phyloP scores from a whole-genome alignment of 1,140 invertebrate species.

The Acromyrmex charruanus region DNA sequence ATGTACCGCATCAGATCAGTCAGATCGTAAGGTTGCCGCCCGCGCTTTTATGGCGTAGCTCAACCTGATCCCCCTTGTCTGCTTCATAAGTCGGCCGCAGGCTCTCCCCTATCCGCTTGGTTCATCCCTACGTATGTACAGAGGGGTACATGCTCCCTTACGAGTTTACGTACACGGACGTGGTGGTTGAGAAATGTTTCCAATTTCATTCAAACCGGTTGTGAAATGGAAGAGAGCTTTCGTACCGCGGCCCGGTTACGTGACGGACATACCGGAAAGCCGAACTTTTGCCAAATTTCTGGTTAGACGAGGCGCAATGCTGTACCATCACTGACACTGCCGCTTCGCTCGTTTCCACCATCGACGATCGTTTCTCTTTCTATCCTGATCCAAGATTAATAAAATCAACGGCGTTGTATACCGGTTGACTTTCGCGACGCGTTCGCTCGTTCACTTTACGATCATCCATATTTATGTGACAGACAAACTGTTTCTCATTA shows the following conservation, averaged over 20 bases:
- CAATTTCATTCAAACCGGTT: constrained; percentile 84
- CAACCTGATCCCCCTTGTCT: constrained; percentile 60
- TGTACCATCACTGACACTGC: constrained; percentile 41
- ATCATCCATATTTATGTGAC: not conserved
- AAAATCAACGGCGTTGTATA: constrained; percentile 40
- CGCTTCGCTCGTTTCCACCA: constrained; percentile 12
- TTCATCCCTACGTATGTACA: constrained; percentile 17
- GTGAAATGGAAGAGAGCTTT: constrained; percentile 74
- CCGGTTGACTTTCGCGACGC: not conserved
- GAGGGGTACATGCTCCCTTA: not conserved
- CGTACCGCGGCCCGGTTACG: constrained; percentile 78
- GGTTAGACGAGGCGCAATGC: constrained; percentile 57
- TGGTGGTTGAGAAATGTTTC: constrained; percentile 82
- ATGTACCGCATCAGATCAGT: constrained; percentile 65
- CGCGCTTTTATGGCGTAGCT: constrained; percentile 65
- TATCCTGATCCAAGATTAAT: constrained; percentile 42
- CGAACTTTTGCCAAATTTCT: constrained; percentile 79
- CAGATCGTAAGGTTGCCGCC: constrained; percentile 68
- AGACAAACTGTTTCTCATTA: not conserved
- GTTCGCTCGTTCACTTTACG: not conserved
- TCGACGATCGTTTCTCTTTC: constrained; percentile 55
- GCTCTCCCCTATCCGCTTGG: not conserved
- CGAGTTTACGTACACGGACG: constrained; percentile 17
- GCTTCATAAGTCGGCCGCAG: constrained; percentile 65
- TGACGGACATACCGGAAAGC: constrained; percentile 82